A percentile compares a stretch with the other conserved stretches of the same genome.
Conservation (phyloP, 2,888 invertebrate species). For the Platerodrilus igneus region DNA sequence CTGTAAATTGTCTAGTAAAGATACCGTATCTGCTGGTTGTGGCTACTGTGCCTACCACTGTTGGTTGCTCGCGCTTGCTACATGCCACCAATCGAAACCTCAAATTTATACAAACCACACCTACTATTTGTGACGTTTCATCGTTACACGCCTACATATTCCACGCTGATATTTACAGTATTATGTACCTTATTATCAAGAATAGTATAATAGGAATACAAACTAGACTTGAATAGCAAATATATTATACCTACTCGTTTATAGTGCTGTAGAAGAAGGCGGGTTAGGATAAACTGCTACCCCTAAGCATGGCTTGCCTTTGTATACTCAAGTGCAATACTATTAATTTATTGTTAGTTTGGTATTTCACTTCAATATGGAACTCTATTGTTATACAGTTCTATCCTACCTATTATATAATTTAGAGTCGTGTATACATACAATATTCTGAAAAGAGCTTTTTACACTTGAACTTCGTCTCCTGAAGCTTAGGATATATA, state of each 20-base stretch:
- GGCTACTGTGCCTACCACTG: constrained; percentile 38
- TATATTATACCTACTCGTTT: constrained; percentile 41
- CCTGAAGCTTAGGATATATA: too few species aligned
- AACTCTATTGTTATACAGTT: constrained; percentile 13
- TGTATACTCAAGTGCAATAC: constrained; percentile 21
- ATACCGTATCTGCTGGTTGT: constrained; percentile 28
- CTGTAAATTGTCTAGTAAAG: constrained; percentile 24
- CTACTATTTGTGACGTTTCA: constrained; percentile 30
- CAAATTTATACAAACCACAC: constrained; percentile 23
- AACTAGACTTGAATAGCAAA: constrained; percentile 47
- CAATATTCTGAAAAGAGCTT: too few species aligned
- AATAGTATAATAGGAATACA: constrained; percentile 45
- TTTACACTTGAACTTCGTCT: too few species aligned
- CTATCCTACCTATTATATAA: not conserved
- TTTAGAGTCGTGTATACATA: too few species aligned
- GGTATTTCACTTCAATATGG: constrained; percentile 17
- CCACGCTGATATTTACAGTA: constrained; percentile 42
- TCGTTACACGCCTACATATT: constrained; percentile 16
- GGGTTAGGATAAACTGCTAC: constrained; percentile 13
- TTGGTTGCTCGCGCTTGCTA: constrained; percentile 44
- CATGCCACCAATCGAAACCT: constrained; percentile 39
- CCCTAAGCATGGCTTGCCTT: constrained; percentile 15
- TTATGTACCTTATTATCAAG: constrained; percentile 43
- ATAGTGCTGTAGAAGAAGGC: constrained; percentile 33
- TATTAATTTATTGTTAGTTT: constrained; percentile 22